A percentile compares a stretch with the other conserved stretches of the same genome.
Conservation (phyloP, 2,888 invertebrate genomes). For the Agonum fuliginosum region DNA sequence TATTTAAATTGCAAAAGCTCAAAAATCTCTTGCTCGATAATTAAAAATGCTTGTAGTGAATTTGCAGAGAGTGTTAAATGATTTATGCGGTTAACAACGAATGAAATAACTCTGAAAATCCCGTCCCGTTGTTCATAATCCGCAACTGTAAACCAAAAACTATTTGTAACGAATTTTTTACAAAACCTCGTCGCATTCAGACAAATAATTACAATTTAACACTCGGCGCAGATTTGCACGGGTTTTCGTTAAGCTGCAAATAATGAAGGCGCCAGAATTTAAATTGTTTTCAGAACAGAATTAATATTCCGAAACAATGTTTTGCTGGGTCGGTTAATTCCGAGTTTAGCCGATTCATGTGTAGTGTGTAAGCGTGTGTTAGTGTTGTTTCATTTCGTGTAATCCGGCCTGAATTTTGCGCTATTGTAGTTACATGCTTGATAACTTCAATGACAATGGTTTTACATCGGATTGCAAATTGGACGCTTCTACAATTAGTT, state of each 20-base stretch:
- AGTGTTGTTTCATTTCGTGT: conserved; percentile 49
- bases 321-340: conserved; percentile 51
- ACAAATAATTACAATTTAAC: conserved; percentile 49
- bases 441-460: conserved; percentile 36
- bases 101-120: not conserved
- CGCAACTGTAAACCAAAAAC: not conserved
- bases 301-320: conserved; percentile 57
- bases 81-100: conserved; percentile 2
- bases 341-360: conserved; percentile 30
- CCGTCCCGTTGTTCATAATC: conserved; percentile 13
- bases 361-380: conserved; percentile 1
- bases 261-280: conserved; percentile 56
- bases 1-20: conserved; percentile 1
- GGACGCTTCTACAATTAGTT: not conserved
- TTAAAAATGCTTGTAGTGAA: conserved; percentile 18
- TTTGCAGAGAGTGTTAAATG: conserved; percentile 1
- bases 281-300: conserved; percentile 56
- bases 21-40: not conserved
- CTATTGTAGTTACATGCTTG: conserved; percentile 40
- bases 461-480: conserved; percentile 31
- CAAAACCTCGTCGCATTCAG: conserved; percentile 30
- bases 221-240: conserved; percentile 38
- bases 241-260: conserved; percentile 52
- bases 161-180: conserved; percentile 22
- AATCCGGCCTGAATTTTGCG: conserved; percentile 46